Evolutionary conservation across 2,888 invertebrate genomes (phyloP), one percentile per base, ranked within the genome.

Genomic region (Biston betularia): DNA sequence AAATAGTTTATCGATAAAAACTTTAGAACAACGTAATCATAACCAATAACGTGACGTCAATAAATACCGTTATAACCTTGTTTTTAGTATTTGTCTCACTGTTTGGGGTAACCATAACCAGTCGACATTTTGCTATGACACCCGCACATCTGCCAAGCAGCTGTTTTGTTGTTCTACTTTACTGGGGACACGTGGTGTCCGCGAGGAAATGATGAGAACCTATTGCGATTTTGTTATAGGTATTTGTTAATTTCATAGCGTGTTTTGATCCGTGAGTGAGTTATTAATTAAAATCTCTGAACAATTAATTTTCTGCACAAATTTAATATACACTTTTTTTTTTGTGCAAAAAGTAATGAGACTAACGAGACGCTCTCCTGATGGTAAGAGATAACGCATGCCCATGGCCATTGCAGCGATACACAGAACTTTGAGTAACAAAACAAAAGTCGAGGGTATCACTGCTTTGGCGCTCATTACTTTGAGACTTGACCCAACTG

Each of bases 121-220:
- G 79, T 80, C 78, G 63, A 78, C 75, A 82, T 81, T 85, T 84
- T 71, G 81, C 83, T 79, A 79, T 72, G 79, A 75, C 72, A 68
- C 64, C 57, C 53, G 35, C 56, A 65, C 88, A 89, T 87, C 81
- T 89, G 88, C 76, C 83, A 75, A 79, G 81, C 89, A 89, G 82
- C 81, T 89, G 89, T 70, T 57, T 57, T 66, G 65, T 75, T 83
- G 85, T 72, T 84, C 88, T 77, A 87, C 71, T 84, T 87, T 72
- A 56, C 65, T 60, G 65, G 78, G 78, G 80, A 84, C 88, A 87
- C 80, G 80, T 87, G 88, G 81, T 80, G 38, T 65, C 14, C 40
- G 57, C 61, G 44, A 65, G 48, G 56, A 61, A 48, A 63, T 42
- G 54, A 64, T 71, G 69, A 66, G 71, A 71, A 71, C 62, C 52